Base-by-base conservation (phyloP, 1,140 invertebrate species). In the Polypedilum vanderplanki region DNA sequence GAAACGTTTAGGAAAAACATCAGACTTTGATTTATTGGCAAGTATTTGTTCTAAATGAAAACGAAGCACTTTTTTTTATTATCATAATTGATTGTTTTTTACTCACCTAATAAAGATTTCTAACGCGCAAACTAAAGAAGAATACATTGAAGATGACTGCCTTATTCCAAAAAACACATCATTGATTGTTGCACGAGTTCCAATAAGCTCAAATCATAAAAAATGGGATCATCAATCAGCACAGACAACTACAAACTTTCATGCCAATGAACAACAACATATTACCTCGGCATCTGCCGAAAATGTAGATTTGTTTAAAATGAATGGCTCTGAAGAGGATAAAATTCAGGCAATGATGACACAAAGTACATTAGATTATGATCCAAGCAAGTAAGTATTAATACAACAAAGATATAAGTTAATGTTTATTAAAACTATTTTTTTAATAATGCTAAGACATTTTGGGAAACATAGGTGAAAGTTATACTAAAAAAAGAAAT, bases 41-140 rank as follows among this genome's bases (percentile, higher is more conserved):
- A 20, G 17, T 20, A 70, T 22, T 18, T 20, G 8, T 67, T 67
- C 18, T 67, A 46, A 12, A 46, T 46, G 41, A 46, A 46, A 15
- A 17, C 10, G 2, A 57, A 15, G 10, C 46, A 57, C n/a, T n/a
- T n/a, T n/a, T n/a, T 57, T 9, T 17, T 15, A 15, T 12, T 9
- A 22, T 22, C 17, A 70, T 4, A 70, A 70, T 18, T n/a, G 2
- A 17, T 67, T 67, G 17, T 57, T 57, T 12, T 17, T 57, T 57
- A 20, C 5, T 18, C 4, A 20, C 65, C 7, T 10, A 57, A 57
- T 91, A 96, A n/a, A n/a, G 83, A 94, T 98, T 75, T 96, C 93
- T 20, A 98, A 99, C 89, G 96, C 96, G 41, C 95, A 98, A 85
- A 98, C 95, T 73, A 97, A 98, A 86, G 93, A 97, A 92, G 95